Conservation (phyloP, 2,888 invertebrate genomes). For the Tetheella fluctuosa region DNA sequence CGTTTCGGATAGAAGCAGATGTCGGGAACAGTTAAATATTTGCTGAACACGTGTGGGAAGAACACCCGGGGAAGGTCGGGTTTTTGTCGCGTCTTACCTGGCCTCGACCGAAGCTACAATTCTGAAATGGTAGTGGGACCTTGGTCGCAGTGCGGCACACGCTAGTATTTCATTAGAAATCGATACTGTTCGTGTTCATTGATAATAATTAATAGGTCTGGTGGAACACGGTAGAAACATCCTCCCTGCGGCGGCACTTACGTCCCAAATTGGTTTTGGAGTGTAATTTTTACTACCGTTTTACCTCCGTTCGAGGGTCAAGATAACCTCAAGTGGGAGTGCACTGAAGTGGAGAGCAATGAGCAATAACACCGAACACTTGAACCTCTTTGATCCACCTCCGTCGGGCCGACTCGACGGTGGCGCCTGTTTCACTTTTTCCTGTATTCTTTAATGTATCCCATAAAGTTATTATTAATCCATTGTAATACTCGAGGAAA, state of each 20-base stretch:
- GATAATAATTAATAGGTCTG: constrained; percentile 74
- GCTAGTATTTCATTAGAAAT: constrained; percentile 68
- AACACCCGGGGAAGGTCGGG: constrained; percentile 53
- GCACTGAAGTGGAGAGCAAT: constrained; percentile 62
- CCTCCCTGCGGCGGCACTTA: constrained; percentile 63
- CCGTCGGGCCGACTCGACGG: constrained; percentile 53
- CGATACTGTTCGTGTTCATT: constrained; percentile 70
- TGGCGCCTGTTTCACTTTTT: constrained; percentile 41
- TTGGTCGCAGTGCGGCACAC: constrained; percentile 68
- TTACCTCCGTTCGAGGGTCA: constrained; percentile 70
- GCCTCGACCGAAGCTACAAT: constrained; percentile 42
- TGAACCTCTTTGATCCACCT: constrained; percentile 70
- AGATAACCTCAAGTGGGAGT: constrained; percentile 71
- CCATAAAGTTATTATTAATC: constrained; percentile 64
- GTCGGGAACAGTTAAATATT: constrained; percentile 63
- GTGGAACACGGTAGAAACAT: constrained; percentile 46
- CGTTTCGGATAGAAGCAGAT: constrained; percentile 67
- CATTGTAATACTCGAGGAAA: constrained; percentile 48
- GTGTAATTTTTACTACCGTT: constrained; percentile 81
- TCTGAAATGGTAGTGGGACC: constrained; percentile 39
- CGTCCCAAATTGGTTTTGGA: constrained; percentile 64
- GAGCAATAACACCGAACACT: constrained; percentile 61
- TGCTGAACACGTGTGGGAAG: constrained; percentile 59
- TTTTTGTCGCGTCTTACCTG: constrained; percentile 56
- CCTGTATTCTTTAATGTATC: constrained; percentile 42